Conservation (phyloP, 2,113 vertebrate genomes). For the Myotis brandtii region DNA sequence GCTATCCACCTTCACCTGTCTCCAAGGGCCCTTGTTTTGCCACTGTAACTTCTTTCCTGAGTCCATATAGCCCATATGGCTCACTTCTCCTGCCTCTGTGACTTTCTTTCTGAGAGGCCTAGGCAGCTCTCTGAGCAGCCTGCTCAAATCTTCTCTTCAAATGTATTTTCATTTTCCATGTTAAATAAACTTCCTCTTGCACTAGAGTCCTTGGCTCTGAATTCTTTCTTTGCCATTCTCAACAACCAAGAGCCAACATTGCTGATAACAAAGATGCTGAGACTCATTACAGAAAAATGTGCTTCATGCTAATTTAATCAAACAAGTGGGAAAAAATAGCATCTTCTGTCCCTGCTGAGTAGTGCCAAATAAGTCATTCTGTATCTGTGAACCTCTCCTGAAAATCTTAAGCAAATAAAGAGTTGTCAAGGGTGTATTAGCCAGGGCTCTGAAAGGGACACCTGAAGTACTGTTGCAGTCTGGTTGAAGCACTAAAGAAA, state of each 20-base stretch:
- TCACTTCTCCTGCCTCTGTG: neutral
- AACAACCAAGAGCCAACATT: neutral
- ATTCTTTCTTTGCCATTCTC: neutral
- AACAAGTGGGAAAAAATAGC: neutral
- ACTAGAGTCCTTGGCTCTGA: neutral
- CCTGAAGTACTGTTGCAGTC: neutral
- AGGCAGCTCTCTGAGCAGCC: neutral
- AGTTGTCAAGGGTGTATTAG: neutral
- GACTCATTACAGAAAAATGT: constrained; percentile 35
- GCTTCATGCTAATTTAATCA: neutral
- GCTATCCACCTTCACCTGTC: neutral
- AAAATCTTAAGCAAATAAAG: neutral
- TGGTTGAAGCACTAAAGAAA: neutral
- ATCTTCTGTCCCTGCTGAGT: neutral
- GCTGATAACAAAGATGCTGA: neutral
- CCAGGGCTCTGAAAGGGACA: neutral
- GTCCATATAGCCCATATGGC: neutral
- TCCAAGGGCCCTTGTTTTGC: neutral
- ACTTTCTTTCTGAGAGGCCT: neutral
- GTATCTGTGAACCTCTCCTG: constrained; percentile 18
- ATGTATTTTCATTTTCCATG: neutral
- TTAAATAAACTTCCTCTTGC: neutral
- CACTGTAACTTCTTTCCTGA: neutral
- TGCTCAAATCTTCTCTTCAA: neutral
- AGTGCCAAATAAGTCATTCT: neutral